Percentiles rank a stretch among this genome's conserved stretches.
phyloP scores from a whole-genome alignment of 2,888 invertebrate species.

The Schizaphis graminum region DNA sequence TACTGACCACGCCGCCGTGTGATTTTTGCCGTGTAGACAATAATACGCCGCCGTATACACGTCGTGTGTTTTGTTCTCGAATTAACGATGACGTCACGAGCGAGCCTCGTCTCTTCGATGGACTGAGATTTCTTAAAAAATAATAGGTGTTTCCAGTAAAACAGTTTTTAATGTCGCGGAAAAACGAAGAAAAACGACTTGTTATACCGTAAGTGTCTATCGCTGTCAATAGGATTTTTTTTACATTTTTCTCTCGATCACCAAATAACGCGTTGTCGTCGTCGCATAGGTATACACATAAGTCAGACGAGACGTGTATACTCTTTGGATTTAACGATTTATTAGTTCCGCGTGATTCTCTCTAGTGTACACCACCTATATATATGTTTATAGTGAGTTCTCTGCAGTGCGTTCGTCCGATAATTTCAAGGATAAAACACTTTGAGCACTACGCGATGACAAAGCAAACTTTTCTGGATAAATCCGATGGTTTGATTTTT shows the following conservation, averaged over 20 bases:
- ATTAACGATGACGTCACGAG: slow-evolving; percentile 19
- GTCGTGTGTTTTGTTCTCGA: neutral
- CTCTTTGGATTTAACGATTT: slow-evolving; percentile 43
- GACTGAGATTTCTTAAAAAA: neutral
- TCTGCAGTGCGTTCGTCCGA: neutral
- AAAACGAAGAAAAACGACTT: slow-evolving; percentile 30
- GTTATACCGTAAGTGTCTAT: neutral
- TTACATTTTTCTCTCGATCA: neutral
- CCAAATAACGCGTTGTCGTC: neutral
- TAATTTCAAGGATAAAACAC: slow-evolving; percentile 53
- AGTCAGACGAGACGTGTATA: neutral
- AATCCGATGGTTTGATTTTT: neutral
- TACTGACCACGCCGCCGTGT: neutral
- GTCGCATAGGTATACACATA: neutral
- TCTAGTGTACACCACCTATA: neutral
- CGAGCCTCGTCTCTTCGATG: too few relatives aligned
- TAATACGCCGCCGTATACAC: neutral
- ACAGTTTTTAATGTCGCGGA: neutral
- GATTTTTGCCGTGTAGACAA: neutral
- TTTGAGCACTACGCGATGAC: slow-evolving; percentile 35
- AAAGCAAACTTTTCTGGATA: slow-evolving; percentile 44
- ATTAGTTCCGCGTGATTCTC: slow-evolving; percentile 57
- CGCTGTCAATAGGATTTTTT: neutral
- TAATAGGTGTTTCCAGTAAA: neutral
- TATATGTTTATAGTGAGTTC: neutral